These are phyloP conservation scores for Sebastes trivittatus DNA, from an alignment of 2,797 vertebrate genomes.

Conservation along the genomic window DNA sequence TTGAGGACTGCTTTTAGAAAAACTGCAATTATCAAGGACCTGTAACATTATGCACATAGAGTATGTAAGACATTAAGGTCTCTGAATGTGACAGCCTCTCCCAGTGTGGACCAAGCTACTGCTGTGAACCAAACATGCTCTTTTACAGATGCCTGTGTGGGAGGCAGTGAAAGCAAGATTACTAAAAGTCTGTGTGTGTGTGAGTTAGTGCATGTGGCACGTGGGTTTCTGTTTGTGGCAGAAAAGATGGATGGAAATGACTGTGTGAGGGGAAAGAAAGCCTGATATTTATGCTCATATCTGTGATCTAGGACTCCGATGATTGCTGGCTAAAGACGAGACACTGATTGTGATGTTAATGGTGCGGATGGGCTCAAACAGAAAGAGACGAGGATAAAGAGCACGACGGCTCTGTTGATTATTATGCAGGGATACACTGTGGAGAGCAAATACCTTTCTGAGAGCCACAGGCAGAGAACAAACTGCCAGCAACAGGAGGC, in stretches of 20 bases:
- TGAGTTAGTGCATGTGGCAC: slow-evolving; percentile 34
- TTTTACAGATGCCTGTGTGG: slow-evolving; percentile 74
- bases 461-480: slow-evolving; percentile 51
- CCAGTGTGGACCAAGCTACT: slow-evolving; percentile 46
- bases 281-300: slow-evolving; percentile 46
- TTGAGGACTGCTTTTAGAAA: slow-evolving; percentile 23
- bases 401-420: slow-evolving; percentile 6
- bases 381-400: slow-evolving; percentile 23
- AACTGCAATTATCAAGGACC: slow-evolving; percentile 42
- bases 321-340: slow-evolving; percentile 52
- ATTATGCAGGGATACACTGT: slow-evolving; percentile 46
- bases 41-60: slow-evolving; percentile 19
- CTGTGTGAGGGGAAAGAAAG: slow-evolving; percentile 39
- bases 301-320: slow-evolving; percentile 33
- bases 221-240: slow-evolving; percentile 51
- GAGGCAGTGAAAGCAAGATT: slow-evolving; percentile 65
- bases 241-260: slow-evolving; percentile 34
- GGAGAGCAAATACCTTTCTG: slow-evolving; percentile 53
- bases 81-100: slow-evolving; percentile 42
- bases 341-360: slow-evolving; percentile 47
- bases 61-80: slow-evolving; percentile 38
- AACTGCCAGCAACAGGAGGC: slow-evolving; percentile 48
- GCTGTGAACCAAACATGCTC: slow-evolving; percentile 64
- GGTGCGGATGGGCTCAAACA: slow-evolving; percentile 37
- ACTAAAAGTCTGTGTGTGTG: slow-evolving; percentile 42